These are phyloP conservation scores for Procapra przewalskii DNA, from an alignment of 2,113 vertebrate genomes.

Conservation along the genomic window DNA sequence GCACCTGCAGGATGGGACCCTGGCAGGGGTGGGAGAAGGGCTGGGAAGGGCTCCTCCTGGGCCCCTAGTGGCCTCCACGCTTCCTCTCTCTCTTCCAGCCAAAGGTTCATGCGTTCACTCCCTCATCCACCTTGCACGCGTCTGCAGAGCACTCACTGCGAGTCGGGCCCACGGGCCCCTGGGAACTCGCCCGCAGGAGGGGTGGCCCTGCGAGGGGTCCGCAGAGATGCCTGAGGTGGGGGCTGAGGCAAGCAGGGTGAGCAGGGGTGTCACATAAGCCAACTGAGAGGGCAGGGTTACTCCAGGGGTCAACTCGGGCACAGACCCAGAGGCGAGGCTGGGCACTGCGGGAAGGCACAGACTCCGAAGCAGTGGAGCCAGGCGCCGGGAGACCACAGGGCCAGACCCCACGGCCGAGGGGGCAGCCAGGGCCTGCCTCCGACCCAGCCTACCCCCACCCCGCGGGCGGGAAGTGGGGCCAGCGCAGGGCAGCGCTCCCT, in stretches of 20 bases:
- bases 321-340: not conserved
- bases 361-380: accelerated
- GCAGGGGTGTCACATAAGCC: not conserved
- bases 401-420: not conserved
- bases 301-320: accelerated
- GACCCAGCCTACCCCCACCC: accelerated
- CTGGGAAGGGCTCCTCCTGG: not conserved
- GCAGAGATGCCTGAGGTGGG: accelerated
- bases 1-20: accelerated
- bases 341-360: too few relatives aligned
- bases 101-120: accelerated
- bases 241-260: not conserved
- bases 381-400: accelerated
- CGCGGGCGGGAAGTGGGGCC: not conserved
- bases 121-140: accelerated
- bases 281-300: accelerated
- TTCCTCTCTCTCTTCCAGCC: not conserved
- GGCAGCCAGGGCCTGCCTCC: too few relatives aligned
- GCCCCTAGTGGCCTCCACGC: accelerated
- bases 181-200: too few relatives aligned
- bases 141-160: accelerated
- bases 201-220: too few relatives aligned
- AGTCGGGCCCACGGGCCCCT: not conserved
- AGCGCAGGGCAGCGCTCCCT: not conserved
- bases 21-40: accelerated